Conservation (phyloP, 2,113 vertebrate species). For the Clarias magur region DNA sequence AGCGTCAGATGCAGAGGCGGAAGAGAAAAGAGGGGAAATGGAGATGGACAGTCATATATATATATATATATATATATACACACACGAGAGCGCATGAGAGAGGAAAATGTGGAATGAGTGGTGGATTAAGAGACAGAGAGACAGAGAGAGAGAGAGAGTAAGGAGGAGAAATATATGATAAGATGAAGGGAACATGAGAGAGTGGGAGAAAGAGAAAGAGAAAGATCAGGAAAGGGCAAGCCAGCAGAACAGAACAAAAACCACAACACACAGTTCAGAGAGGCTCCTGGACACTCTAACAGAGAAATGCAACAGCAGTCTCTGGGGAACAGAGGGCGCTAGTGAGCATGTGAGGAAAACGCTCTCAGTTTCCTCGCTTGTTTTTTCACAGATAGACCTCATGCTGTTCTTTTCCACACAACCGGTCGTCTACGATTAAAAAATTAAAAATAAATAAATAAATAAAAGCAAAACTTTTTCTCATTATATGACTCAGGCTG, state of each 20-base stretch:
- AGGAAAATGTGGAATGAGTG: background rate
- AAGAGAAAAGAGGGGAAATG: constrained; percentile 19
- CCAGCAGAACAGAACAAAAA: constrained; percentile 68
- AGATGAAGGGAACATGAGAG: constrained; percentile 13
- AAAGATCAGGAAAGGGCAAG: constrained; percentile 62
- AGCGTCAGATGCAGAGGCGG: background rate
- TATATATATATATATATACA: background rate
- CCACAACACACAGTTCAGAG: constrained; percentile 49
- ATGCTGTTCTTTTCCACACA: background rate
- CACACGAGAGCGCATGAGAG: background rate
- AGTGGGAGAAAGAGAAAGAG: constrained; percentile 30
- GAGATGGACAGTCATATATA: constrained; percentile 23
- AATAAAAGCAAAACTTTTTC: background rate
- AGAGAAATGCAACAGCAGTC: constrained; percentile 17
- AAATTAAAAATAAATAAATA: background rate
- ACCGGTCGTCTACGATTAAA: too few species aligned
- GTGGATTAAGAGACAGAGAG: constrained; percentile 26
- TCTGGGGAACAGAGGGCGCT: background rate
- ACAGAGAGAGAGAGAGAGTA: constrained; percentile 27
- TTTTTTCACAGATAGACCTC: background rate
- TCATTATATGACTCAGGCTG: background rate
- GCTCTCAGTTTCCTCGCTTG: background rate
- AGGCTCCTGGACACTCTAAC: background rate
- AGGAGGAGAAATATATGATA: constrained; percentile 10
- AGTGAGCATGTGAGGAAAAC: background rate